Evolutionary conservation across 37 sponge, comb jelly and placozoan genomes (phyloP).

Genomic region (Chondrilla cf. caribensis): DNA sequence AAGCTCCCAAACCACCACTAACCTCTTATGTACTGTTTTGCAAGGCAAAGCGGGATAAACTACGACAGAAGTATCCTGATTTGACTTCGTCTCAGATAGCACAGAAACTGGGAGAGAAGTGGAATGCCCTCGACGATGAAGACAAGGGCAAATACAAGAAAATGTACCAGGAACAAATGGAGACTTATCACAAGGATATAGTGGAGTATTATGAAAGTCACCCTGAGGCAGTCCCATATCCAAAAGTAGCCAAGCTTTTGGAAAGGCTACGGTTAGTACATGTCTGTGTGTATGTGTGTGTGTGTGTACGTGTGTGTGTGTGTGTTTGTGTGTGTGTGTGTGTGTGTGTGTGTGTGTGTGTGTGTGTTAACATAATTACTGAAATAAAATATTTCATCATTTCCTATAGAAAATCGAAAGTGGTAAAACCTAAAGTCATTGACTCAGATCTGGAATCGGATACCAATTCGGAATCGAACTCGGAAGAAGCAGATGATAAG

Average conservation of each 20-base stretch:
- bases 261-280: neutral
- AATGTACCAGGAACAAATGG: slow-evolving; percentile 27
- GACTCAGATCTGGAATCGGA: neutral
- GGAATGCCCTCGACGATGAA: slow-evolving; percentile 31
- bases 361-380: too few relatives aligned
- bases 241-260: slow-evolving; percentile 2
- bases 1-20: slow-evolving; percentile 47
- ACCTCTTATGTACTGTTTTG: slow-evolving; percentile 53
- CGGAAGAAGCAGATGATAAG: neutral
- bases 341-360: neutral
- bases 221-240: slow-evolving; percentile 8
- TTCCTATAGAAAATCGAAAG: neutral
- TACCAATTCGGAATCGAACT: neutral
- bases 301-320: neutral
- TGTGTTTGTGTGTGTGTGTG: slow-evolving; percentile 23
- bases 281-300: slow-evolving; percentile 21
- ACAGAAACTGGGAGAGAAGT: slow-evolving; percentile 38
- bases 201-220: slow-evolving; percentile 1
- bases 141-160: slow-evolving; percentile 32
- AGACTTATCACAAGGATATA: slow-evolving; percentile 28
- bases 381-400: neutral
- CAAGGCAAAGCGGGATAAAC: slow-evolving; percentile 35
- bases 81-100: slow-evolving; percentile 25
- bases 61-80: slow-evolving; percentile 49
- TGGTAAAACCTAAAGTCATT: neutral